Conservation (phyloP, 2,888 invertebrate species). For the Drosophila leonis region DNA sequence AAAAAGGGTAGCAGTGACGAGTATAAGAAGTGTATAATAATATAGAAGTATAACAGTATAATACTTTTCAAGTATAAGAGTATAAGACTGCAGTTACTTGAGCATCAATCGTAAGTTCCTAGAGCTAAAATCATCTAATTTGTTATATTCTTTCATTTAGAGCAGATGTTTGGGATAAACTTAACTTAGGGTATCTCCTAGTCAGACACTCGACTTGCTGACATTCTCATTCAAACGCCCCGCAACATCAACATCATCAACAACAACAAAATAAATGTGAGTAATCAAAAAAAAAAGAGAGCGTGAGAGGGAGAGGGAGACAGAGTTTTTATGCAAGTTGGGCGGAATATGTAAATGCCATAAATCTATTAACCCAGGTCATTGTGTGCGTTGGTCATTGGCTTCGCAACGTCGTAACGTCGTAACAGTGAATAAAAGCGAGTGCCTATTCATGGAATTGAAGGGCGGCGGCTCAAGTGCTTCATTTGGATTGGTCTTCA, state of each 20-base stretch:
- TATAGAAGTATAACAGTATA: neutral
- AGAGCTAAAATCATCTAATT: no score
- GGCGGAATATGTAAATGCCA: slow-evolving; percentile 62
- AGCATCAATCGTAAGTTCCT: neutral
- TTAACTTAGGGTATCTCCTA: neutral
- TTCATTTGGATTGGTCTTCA: slow-evolving; percentile 37
- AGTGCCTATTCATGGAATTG: slow-evolving; percentile 36
- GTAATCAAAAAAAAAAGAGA: slow-evolving; percentile 42
- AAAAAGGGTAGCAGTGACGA: no score
- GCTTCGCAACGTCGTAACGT: slow-evolving; percentile 39
- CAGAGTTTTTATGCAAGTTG: slow-evolving; percentile 17
- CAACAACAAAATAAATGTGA: slow-evolving; percentile 39
- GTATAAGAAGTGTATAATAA: no score
- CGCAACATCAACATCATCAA: slow-evolving; percentile 36
- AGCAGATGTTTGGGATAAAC: no score
- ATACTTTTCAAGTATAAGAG: neutral
- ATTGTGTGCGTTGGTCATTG: slow-evolving; percentile 48
- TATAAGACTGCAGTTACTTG: neutral
- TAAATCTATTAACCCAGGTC: slow-evolving; percentile 62
- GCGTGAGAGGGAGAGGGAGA: no score
- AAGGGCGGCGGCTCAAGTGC: slow-evolving; percentile 37
- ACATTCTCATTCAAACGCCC: slow-evolving; percentile 64
- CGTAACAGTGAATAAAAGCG: slow-evolving; percentile 13
- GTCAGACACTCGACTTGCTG: slow-evolving; percentile 54
- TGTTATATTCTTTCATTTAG: no score